A percentile compares a stretch with the other conserved stretches of the same genome.
These are phyloP conservation scores for Taxidea taxus DNA, from an alignment of 2,113 vertebrate genomes.

Conservation along the genomic window DNA sequence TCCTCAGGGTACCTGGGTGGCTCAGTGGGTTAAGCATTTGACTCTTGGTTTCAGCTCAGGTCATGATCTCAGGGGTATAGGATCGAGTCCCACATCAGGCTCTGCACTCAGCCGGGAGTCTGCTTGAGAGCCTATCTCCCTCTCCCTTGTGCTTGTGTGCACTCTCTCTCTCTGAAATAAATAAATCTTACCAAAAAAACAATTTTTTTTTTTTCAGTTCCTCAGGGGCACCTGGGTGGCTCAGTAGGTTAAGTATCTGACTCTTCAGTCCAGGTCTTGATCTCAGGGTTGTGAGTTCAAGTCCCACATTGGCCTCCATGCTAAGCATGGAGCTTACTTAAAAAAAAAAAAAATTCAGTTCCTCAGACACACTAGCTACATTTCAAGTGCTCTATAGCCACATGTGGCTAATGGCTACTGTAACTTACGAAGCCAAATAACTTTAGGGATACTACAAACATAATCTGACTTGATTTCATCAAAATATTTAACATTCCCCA, in stretches of 20 bases:
- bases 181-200: neutral
- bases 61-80: neutral
- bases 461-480: slow-evolving; percentile 14
- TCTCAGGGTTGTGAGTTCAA: neutral
- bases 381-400: neutral
- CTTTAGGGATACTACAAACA: neutral
- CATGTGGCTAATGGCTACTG: neutral
- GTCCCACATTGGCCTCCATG: neutral
- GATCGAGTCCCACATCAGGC: neutral
- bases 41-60: neutral
- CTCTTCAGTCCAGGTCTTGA: neutral
- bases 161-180: neutral
- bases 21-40: neutral
- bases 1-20: neutral
- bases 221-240: neutral
- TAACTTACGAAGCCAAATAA: neutral
- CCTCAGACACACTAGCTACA: neutral
- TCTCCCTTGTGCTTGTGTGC: neutral
- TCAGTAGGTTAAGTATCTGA: neutral
- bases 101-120: neutral
- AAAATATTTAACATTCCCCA: neutral
- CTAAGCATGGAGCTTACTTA: neutral
- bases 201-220: neutral
- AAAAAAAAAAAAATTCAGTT: neutral
- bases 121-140: neutral